Conservation (phyloP, 2,888 invertebrate species). For the Tortrix viridana region DNA sequence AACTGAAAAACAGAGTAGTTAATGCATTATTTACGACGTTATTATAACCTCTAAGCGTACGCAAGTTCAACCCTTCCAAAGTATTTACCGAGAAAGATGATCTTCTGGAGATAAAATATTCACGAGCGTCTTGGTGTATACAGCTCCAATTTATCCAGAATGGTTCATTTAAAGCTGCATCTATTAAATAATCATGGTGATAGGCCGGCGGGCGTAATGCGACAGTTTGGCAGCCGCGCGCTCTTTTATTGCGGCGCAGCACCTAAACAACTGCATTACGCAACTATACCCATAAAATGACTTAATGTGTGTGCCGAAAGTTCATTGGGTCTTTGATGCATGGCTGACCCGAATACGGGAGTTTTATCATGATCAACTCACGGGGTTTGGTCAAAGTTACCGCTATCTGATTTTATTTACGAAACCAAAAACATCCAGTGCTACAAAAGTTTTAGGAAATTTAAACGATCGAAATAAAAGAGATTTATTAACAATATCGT, state of each 20-base stretch:
- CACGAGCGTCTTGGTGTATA: too few species aligned
- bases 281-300: conserved; percentile 14
- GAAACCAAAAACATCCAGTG: too few species aligned
- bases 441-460: too few species aligned
- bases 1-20: too few species aligned
- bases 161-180: not conserved
- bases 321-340: conserved; percentile 8
- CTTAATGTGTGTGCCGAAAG: conserved; percentile 2
- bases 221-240: conserved; percentile 17
- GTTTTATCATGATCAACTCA: not conserved
- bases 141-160: not conserved
- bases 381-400: not conserved
- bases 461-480: too few species aligned
- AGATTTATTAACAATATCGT: too few species aligned
- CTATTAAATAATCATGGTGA: not conserved
- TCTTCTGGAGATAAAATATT: too few species aligned
- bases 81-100: too few species aligned
- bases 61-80: too few species aligned
- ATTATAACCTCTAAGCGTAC: too few species aligned
- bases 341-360: not conserved
- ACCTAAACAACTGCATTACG: conserved; percentile 27
- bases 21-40: too few species aligned
- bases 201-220: not conserved
- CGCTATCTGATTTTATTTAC: too few species aligned
- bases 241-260: conserved; percentile 3